Conservation (phyloP, 2,888 invertebrate genomes). For the Catocala fraxini region DNA sequence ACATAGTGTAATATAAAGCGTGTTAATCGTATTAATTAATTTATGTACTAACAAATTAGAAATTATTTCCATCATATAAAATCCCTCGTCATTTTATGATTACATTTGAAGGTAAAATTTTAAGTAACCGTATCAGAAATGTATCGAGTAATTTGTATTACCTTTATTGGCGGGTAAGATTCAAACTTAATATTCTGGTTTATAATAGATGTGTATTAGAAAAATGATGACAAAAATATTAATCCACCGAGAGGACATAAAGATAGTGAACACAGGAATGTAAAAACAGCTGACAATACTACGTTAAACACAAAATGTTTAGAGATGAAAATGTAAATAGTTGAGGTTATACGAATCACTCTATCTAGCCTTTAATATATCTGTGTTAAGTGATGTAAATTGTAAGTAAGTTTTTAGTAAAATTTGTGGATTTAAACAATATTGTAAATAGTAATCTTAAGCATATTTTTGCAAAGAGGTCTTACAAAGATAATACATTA, state of each 20-base stretch:
- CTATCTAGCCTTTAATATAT: conserved; percentile 75
- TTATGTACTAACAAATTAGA: conserved; percentile 44
- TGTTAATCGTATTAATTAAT: conserved; percentile 60
- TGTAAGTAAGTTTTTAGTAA: conserved; percentile 72
- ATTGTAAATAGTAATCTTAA: conserved; percentile 73
- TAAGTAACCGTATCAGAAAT: conserved; percentile 31
- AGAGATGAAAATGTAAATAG: conserved; percentile 67
- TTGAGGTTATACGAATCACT: conserved; percentile 83
- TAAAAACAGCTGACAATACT: conserved; percentile 86
- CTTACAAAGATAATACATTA: conserved; percentile 19
- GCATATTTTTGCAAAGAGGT: conserved; percentile 47
- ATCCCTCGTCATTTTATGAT: conserved; percentile 47
- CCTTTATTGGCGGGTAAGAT: conserved; percentile 50
- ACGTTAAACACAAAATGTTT: conserved; percentile 79
- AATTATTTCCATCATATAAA: conserved; percentile 45
- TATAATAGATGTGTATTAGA: conserved; percentile 58
- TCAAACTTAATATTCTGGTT: conserved; percentile 50
- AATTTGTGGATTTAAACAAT: conserved; percentile 61
- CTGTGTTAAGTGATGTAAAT: conserved; percentile 75
- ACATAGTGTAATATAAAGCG: conserved; percentile 79
- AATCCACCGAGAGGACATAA: conserved; percentile 60
- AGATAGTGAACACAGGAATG: conserved; percentile 75
- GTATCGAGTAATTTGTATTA: conserved; percentile 43
- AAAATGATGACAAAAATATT: conserved; percentile 53
- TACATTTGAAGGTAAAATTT: conserved; percentile 31